These are phyloP conservation scores for Menidia beryllina DNA, from an alignment of 2,113 vertebrate species.

Conservation along the genomic window DNA sequence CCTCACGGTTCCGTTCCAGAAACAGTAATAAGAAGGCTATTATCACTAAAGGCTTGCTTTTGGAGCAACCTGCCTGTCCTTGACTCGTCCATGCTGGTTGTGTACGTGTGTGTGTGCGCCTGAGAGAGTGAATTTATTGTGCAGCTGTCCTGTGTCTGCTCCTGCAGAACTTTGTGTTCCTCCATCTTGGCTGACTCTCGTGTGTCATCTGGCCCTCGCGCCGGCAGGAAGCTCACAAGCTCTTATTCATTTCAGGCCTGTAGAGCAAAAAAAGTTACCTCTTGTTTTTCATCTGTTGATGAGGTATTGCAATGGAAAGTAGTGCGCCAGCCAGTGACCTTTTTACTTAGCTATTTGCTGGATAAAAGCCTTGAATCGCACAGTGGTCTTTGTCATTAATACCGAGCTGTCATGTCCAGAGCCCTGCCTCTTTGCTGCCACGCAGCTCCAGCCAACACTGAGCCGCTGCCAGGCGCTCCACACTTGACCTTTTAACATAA, in stretches of 20 bases:
- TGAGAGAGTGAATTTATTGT: neutral
- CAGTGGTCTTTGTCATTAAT: conserved; percentile 62
- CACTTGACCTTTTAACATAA: conserved; percentile 53
- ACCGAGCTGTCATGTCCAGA: conserved; percentile 57
- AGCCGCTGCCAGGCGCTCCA: conserved; percentile 52
- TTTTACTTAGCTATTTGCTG: conserved; percentile 65
- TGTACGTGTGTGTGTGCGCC: neutral
- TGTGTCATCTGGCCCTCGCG: conserved; percentile 45
- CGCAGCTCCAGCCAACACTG: conserved; percentile 39
- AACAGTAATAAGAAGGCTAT: conserved; percentile 18
- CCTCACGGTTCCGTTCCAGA: conserved; percentile 24
- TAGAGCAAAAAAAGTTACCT: conserved; percentile 26
- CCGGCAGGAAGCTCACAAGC: conserved; percentile 25
- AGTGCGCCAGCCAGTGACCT: conserved; percentile 59
- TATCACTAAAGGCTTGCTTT: conserved; percentile 7
- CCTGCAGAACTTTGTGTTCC: conserved; percentile 49
- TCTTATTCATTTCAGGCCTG: conserved; percentile 32
- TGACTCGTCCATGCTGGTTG: neutral
- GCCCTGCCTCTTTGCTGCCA: conserved; percentile 40
- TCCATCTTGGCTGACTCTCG: conserved; percentile 51
- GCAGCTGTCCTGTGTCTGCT: conserved; percentile 54
- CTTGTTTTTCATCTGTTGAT: conserved; percentile 50
- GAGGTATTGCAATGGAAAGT: conserved; percentile 61
- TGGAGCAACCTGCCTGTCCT: neutral
- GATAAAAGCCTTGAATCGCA: conserved; percentile 62